These are phyloP conservation scores for Leguminivora glycinivorella DNA, from an alignment of 1,140 invertebrate genomes.

Conservation along the genomic window DNA sequence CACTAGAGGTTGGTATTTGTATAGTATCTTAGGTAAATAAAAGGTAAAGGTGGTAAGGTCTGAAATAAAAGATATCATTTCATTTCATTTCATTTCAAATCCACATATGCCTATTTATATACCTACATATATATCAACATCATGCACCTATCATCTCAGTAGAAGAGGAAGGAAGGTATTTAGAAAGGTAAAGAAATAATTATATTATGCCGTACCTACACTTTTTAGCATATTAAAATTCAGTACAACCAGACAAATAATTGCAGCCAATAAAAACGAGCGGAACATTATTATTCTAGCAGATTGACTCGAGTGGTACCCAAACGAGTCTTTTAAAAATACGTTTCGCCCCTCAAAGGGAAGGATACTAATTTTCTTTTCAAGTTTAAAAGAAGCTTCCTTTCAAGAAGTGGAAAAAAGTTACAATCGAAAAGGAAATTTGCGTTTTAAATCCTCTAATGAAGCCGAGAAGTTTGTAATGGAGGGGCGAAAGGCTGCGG, in stretches of 20 bases:
- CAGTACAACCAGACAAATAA: conserved; percentile 1
- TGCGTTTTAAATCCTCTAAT: conserved; percentile 79
- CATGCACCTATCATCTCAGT: too few species aligned
- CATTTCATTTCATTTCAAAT: too few species aligned
- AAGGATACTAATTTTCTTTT: conserved; percentile 76
- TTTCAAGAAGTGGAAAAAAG: conserved; percentile 77
- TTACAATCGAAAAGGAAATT: conserved; percentile 79
- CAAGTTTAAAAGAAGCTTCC: conserved; percentile 74
- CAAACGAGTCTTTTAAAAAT: conserved; percentile 71
- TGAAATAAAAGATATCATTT: too few species aligned
- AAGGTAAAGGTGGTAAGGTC: too few species aligned
- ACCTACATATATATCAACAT: too few species aligned
- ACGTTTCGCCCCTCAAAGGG: conserved; percentile 71
- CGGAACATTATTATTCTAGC: conserved; percentile 57
- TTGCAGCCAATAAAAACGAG: conserved; percentile 27
- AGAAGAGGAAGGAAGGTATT: not conserved
- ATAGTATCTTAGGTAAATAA: too few species aligned
- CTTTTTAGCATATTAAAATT: not conserved
- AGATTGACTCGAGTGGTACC: conserved; percentile 63
- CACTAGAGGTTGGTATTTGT: too few species aligned
- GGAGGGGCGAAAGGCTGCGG: conserved; percentile 75
- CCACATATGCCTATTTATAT: too few species aligned
- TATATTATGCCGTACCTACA: not conserved
- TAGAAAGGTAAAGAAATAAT: not conserved
- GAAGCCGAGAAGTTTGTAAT: conserved; percentile 77